Percentiles rank a stretch among this genome's conserved stretches.
phyloP scores from a whole-genome alignment of 2,797 vertebrate genomes.

The Anas georgica region DNA sequence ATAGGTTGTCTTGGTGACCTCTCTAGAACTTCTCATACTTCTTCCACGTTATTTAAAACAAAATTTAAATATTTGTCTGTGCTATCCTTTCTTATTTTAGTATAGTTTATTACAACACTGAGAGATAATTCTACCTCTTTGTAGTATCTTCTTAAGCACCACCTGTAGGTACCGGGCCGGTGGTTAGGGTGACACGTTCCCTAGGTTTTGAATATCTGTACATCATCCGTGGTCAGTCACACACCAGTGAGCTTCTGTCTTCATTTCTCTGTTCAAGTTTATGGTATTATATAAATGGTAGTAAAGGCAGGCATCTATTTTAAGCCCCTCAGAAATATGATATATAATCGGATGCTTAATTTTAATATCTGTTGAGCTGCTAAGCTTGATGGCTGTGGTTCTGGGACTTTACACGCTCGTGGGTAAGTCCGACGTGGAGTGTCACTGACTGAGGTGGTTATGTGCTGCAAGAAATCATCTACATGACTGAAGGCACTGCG shows the following conservation, averaged over 20 bases:
- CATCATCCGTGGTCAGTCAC: neutral
- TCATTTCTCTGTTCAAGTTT: neutral
- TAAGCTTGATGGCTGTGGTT: neutral
- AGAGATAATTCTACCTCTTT: neutral
- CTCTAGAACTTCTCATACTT: neutral
- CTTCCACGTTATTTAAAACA: neutral
- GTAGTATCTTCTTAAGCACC: neutral
- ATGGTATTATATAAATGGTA: neutral
- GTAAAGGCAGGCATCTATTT: neutral
- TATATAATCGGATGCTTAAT: neutral
- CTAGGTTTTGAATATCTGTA: neutral
- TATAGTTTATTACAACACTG: neutral
- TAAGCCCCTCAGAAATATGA: neutral
- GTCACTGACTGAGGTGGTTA: neutral
- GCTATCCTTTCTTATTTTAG: neutral
- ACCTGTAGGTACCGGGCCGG: neutral
- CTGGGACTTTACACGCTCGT: rapidly evolving
- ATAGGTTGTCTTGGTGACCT: neutral
- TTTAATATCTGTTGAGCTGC: neutral
- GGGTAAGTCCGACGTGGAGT: neutral
- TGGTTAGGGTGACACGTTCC: neutral
- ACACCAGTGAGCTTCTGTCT: neutral
- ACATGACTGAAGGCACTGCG: neutral
- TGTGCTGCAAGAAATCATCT: neutral
- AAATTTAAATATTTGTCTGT: neutral